Percentiles rank a stretch among this genome's conserved stretches.
Conservation (phyloP, 2,888 invertebrate species). For the Dione juno region DNA sequence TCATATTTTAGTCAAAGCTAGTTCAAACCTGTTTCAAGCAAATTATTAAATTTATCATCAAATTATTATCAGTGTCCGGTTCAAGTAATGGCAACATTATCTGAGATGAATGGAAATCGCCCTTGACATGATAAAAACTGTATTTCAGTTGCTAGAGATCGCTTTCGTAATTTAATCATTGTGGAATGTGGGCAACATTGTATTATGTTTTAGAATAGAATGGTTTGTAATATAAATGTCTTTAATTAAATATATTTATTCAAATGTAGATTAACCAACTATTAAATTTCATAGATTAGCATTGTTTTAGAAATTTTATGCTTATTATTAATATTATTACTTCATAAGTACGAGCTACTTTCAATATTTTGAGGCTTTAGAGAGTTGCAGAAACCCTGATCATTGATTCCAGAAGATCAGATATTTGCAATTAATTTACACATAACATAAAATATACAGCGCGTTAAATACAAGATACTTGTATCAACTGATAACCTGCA, state of each 20-base stretch:
- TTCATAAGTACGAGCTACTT: too few species aligned
- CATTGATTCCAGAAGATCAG: too few species aligned
- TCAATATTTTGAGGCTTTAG: too few species aligned
- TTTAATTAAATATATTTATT: not conserved
- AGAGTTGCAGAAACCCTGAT: too few species aligned
- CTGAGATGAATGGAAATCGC: conserved; percentile 15
- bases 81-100: conserved; percentile 18
- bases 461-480: not conserved
- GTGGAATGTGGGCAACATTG: not conserved
- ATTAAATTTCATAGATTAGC: too few species aligned
- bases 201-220: not conserved
- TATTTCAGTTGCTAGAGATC: conserved; percentile 13
- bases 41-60: not conserved
- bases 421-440: not conserved
- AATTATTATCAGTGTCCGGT: conserved; percentile 25
- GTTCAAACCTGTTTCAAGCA: not conserved
- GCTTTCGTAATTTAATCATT: conserved; percentile 15
- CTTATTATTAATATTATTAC: too few species aligned
- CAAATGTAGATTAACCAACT: too few species aligned
- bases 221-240: not conserved
- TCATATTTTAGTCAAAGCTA: not conserved
- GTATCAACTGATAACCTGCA: conserved; percentile 13
- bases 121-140: conserved; percentile 25
- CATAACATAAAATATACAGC: not conserved
- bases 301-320: too few species aligned